phyloP scores from a whole-genome alignment of 2,888 invertebrate genomes.

The Isotomurus palustris region DNA sequence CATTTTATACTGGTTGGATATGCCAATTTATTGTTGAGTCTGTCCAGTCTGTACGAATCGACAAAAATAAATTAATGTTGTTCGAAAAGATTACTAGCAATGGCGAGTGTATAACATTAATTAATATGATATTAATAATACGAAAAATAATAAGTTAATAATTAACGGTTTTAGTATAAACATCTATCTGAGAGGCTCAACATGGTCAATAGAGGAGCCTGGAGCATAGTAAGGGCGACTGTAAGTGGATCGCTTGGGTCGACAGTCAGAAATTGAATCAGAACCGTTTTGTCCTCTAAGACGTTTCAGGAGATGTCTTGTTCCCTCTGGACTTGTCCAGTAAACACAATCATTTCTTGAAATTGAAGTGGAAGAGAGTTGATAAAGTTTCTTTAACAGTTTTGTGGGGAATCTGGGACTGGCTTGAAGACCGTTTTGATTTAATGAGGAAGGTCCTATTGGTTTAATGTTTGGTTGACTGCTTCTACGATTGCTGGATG shows the following conservation, averaged over 20 bases:
- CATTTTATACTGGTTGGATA: no score
- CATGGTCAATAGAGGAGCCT: neutral
- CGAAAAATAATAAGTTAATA: no score
- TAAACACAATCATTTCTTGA: neutral
- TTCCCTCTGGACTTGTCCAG: slow-evolving; percentile 8
- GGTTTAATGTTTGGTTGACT: no score
- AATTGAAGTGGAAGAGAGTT: neutral
- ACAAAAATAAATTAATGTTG: no score
- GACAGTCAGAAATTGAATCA: neutral
- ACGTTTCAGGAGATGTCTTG: neutral
- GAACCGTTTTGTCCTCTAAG: neutral
- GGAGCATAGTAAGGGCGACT: slow-evolving; percentile 6
- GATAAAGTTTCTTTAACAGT: neutral
- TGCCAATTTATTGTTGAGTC: no score
- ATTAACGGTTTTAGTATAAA: no score
- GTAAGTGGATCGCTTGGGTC: neutral
- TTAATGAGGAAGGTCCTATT: no score
- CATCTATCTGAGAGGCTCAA: neutral
- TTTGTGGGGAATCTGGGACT: neutral
- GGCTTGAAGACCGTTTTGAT: neutral
- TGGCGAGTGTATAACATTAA: no score
- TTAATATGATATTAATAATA: no score
- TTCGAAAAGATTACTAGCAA: no score
- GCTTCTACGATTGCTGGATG: neutral
- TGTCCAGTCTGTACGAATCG: no score